These are phyloP conservation scores for Caenorhabditis becei DNA, from an alignment of 2,888 invertebrate genomes.

Conservation along the genomic window DNA sequence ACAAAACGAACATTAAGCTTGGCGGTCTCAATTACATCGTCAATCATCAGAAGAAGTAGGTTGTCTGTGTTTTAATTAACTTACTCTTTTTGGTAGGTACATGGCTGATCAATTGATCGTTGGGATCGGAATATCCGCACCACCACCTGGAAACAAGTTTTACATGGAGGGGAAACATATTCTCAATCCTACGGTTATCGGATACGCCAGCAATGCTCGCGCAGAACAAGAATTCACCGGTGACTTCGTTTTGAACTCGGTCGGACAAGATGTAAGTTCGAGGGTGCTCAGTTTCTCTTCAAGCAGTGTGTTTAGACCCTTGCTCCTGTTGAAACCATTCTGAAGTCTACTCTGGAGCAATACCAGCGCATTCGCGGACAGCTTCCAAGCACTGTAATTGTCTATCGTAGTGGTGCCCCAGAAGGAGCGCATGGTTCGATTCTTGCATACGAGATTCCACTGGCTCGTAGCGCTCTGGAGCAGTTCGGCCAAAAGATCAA, in stretches of 20 bases:
- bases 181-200: constrained; percentile 23
- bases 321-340: constrained; percentile 34
- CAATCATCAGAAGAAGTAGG: not conserved
- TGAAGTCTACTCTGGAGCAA: constrained; percentile 10
- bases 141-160: constrained; percentile 27
- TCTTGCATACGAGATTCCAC: constrained; percentile 71
- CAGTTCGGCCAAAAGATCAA: constrained; percentile 44
- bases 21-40: constrained; percentile 73
- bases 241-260: constrained; percentile 59
- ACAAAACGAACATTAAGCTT: constrained; percentile 71
- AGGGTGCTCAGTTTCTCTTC: not conserved
- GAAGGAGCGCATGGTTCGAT: constrained; percentile 69
- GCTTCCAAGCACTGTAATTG: constrained; percentile 64
- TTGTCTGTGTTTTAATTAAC: not conserved
- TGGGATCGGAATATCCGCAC: constrained; percentile 25
- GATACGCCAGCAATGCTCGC: constrained; percentile 67
- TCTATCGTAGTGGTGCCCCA: constrained; percentile 72
- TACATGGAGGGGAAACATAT: constrained; percentile 3
- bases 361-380: constrained; percentile 10
- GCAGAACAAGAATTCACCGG: constrained; percentile 67
- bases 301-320: too few relatives aligned
- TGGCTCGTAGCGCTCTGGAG: constrained; percentile 62
- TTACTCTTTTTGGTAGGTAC: not conserved
- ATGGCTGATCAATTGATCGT: constrained; percentile 16
- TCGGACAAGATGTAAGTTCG: constrained; percentile 25